Conservation (phyloP, 2,888 invertebrate genomes). For the Glyphotaelius pellucidus region DNA sequence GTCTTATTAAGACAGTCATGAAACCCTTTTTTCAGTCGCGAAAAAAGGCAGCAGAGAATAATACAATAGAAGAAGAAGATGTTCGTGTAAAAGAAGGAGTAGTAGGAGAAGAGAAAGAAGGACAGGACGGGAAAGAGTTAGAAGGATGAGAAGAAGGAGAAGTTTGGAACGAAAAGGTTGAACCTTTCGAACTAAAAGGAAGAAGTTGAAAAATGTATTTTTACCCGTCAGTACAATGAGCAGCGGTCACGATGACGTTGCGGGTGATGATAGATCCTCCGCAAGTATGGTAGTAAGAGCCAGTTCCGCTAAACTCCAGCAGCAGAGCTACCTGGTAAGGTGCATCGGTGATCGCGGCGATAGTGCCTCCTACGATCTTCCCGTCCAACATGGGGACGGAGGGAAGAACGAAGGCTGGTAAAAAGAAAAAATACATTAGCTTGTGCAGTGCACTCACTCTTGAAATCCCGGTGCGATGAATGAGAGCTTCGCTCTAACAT, state of each 20-base stretch:
- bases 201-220: not conserved
- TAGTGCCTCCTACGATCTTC: constrained; percentile 72
- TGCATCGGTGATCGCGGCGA: constrained; percentile 72
- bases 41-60: too few relatives aligned
- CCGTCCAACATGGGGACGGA: not conserved
- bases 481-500: not conserved
- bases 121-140: not conserved
- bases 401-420: constrained; percentile 45
- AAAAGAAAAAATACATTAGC: not conserved
- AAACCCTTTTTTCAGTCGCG: too few relatives aligned
- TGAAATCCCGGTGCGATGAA: not conserved
- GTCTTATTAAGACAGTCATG: not conserved
- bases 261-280: constrained; percentile 72
- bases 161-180: not conserved
- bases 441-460: not conserved
- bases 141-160: too few relatives aligned
- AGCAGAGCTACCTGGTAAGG: constrained; percentile 74
- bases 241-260: constrained; percentile 72
- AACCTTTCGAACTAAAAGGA: too few relatives aligned
- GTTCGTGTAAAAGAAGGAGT: too few relatives aligned
- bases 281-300: constrained; percentile 71
- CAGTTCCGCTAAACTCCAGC: constrained; percentile 68
- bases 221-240: constrained; percentile 71
- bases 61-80: not conserved
- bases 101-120: not conserved